Evolutionary conservation across 2,888 invertebrate species (phyloP), one percentile per base, ranked within the genome.

Genomic region (Ceraclea dissimilis): DNA sequence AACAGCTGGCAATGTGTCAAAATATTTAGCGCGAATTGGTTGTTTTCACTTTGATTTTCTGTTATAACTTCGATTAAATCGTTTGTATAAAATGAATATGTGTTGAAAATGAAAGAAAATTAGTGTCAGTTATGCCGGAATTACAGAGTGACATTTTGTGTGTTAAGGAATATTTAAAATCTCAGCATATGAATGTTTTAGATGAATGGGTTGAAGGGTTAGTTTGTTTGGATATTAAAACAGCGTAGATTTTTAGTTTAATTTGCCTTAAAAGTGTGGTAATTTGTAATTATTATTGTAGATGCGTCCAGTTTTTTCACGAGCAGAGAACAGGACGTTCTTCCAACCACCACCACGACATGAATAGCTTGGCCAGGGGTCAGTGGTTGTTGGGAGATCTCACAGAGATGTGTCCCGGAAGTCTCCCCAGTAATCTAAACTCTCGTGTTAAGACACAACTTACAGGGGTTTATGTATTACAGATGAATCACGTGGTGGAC

Each of bases 311-410:
- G 57, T 82, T 79, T 69, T 73, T 79, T 62, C 73, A 72, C 59
- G 72, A 72, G 61, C 75, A 79, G 61, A 75, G 78, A 60, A 67
- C 66, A 60, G 66, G 70, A 16, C 66, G 67, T 44, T 71, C 69
- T 59, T 73, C 73, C 52, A 72, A 69, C 19, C 67, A 74, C 57
- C 66, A 70, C n/a, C 66, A 70, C n/a, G 76, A 81, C 20, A 71
- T 85, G 53, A 71, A 80, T 63, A 69, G 69, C 52, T 79, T 79
- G 66, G 84, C 82, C 1, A 80, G 76, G 63, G 77, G 82, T 56
- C 87, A 87, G 65, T 87, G 86, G 86, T 67, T 82, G 48, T 67
- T 84, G 2, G 76, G 81, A 63, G 83, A 87, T 67, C 68, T 87
- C 49, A 74, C 80, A 54, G 82, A 84, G 16, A 79, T 86, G 49